A percentile compares a stretch with the other conserved stretches of the same genome.
Evolutionary conservation across 2,113 vertebrate genomes (phyloP).

Genomic region (Dendrocopos noguchii): DNA sequence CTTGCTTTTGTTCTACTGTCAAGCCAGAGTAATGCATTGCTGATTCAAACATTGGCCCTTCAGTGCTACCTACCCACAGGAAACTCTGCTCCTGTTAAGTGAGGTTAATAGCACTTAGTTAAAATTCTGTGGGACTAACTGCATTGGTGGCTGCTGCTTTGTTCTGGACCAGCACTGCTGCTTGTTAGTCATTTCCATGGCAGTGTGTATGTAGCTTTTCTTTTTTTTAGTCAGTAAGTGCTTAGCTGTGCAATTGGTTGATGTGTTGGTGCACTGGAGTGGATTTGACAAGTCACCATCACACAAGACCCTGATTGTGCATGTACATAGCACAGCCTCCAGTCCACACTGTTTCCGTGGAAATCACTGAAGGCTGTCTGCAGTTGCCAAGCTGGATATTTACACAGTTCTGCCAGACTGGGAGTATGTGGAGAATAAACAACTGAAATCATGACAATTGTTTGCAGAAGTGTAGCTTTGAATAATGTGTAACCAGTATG

Average conservation of each 20-base stretch:
- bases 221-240: neutral
- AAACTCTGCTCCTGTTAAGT: neutral
- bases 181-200: neutral
- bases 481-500: neutral
- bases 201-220: neutral
- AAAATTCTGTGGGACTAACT: neutral
- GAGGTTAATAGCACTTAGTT: neutral
- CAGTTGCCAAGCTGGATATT: neutral
- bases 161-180: neutral
- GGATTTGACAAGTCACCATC: neutral
- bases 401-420: constrained; percentile 12
- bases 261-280: neutral
- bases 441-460: neutral
- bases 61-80: neutral
- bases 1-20: neutral
- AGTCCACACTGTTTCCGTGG: constrained; percentile 24
- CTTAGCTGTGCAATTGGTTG: neutral
- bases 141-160: neutral
- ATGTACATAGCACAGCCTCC: neutral
- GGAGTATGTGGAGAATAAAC: neutral
- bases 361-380: neutral
- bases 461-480: neutral
- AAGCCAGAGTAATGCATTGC: neutral
- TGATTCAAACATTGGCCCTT: neutral
- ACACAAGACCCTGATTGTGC: neutral